These are phyloP conservation scores for Choristoneura rosaceana DNA, from an alignment of 2,888 invertebrate species.

Conservation along the genomic window DNA sequence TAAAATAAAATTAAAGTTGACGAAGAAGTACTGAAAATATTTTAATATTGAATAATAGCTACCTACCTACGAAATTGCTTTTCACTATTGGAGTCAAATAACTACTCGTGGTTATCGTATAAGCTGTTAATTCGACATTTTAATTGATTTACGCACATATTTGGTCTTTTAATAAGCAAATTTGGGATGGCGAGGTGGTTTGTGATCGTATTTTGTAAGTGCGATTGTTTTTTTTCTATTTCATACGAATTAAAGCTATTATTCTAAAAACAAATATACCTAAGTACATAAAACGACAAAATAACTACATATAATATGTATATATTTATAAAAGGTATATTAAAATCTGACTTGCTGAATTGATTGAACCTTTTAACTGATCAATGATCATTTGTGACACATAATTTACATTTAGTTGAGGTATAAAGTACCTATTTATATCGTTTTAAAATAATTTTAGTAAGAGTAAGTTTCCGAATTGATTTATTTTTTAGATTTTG, in stretches of 20 bases:
- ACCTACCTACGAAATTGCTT: not conserved
- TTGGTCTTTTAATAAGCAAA: slow-evolving; percentile 1
- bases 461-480: not conserved
- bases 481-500: slow-evolving; percentile 57
- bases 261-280: too few species aligned
- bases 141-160: not conserved
- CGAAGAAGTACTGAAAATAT: too few species aligned
- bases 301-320: too few species aligned
- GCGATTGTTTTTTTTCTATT: not conserved
- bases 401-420: too few species aligned
- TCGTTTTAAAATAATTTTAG: too few species aligned
- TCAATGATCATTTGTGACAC: too few species aligned
- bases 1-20: too few species aligned
- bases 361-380: not conserved
- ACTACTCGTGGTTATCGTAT: not conserved
- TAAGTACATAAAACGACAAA: too few species aligned
- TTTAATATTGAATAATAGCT: too few species aligned
- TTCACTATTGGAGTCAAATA: not conserved
- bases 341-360: not conserved
- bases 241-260: too few species aligned
- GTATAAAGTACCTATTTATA: too few species aligned
- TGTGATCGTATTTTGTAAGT: not conserved
- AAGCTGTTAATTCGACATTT: not conserved
- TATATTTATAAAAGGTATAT: too few species aligned
- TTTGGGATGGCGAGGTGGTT: slow-evolving; percentile 2